phyloP scores from a whole-genome alignment of 1,140 invertebrate species.

The Procambarus virginalis region DNA sequence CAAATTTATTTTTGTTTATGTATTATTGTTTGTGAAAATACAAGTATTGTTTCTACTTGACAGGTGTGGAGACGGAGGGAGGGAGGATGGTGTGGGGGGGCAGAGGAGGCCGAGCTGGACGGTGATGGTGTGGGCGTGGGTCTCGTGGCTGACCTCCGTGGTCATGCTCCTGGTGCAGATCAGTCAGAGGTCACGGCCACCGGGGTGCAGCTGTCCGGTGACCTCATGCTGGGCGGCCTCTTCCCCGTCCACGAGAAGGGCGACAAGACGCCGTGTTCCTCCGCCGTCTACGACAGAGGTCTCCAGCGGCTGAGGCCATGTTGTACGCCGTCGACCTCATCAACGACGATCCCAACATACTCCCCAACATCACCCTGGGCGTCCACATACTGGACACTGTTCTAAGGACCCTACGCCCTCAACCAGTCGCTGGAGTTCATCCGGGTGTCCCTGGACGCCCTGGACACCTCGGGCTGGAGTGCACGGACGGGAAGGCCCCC shows the following conservation, averaged over 20 bases:
- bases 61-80: background rate
- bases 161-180: conserved; percentile 23
- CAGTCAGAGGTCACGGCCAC: conserved; percentile 22
- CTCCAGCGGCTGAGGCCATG: conserved; percentile 81
- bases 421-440: conserved; percentile 82
- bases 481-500: conserved; percentile 78
- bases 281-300: conserved; percentile 76
- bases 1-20: background rate
- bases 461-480: conserved; percentile 81
- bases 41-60: background rate
- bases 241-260: conserved; percentile 81
- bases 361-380: conserved; percentile 78
- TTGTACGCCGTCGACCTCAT: conserved; percentile 80
- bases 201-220: conserved; percentile 73
- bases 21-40: no score
- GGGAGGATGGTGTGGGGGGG: background rate
- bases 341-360: conserved; percentile 76
- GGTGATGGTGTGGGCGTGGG: conserved; percentile 33
- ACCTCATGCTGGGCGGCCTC: conserved; percentile 80
- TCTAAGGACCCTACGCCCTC: conserved; percentile 80
- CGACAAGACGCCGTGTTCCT: conserved; percentile 73
- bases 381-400: conserved; percentile 81
- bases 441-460: conserved; percentile 79
- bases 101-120: background rate
- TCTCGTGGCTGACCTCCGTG: conserved; percentile 31